Conservation (phyloP, 2,888 invertebrate species). For the Stramonita haemastoma region DNA sequence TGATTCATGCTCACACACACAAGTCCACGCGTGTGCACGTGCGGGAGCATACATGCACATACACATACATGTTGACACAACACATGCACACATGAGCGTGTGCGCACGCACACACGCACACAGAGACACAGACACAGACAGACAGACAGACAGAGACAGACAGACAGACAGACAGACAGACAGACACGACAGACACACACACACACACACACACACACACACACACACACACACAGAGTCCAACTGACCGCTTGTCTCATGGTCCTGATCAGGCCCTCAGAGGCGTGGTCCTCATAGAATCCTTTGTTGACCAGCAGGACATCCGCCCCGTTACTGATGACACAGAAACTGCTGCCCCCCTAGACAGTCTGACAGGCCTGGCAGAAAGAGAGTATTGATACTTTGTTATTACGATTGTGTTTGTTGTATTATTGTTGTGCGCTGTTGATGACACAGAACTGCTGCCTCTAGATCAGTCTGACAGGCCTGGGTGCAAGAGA, state of each 20-base stretch:
- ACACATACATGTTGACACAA: neutral
- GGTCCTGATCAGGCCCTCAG: constrained; percentile 59
- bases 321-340: constrained; percentile 73
- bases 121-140: neutral
- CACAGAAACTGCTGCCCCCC: constrained; percentile 66
- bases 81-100: neutral
- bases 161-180: neutral
- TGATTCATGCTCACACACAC: neutral
- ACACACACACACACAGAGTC: neutral
- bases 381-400: no score
- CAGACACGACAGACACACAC: neutral
- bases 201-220: constrained; percentile 20
- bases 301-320: constrained; percentile 69
- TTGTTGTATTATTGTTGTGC: no score
- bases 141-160: neutral
- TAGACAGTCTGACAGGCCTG: constrained; percentile 68
- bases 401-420: no score
- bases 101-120: neutral
- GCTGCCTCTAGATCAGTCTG: no score
- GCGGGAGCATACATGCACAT: neutral
- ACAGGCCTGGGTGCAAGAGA: no score
- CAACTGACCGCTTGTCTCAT: constrained; percentile 64
- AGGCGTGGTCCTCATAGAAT: constrained; percentile 65
- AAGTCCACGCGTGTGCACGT: neutral
- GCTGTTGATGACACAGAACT: no score